Evolutionary conservation across 2,797 vertebrate genomes (phyloP), one percentile per base, ranked within the genome.

Genomic region (Phrynocephalus vlangalii): DNA sequence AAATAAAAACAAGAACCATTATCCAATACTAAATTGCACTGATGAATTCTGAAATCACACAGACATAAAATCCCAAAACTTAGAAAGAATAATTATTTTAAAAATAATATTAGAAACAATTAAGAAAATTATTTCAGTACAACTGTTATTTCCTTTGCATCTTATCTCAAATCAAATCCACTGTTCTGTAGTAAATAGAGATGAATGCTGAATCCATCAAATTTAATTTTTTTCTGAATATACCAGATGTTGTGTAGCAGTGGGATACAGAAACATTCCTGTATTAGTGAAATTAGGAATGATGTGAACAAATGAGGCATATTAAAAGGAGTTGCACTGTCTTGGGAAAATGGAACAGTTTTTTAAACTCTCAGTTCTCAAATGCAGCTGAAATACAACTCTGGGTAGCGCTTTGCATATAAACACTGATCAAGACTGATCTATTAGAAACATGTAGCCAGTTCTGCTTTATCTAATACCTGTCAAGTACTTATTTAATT

Each of bases 1-100:
- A 79, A 56, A 11, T 26, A 70, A 16, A 22, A 89, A 77, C 11
- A 92, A 92, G 86, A 93, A 67, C 82, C 79, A 77, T 38, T 67
- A 89, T 22, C 5, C 38, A 84, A 9, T 8, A 66, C 30, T 24
- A 80, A 91, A 91, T 88, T 72, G 79, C 86, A 67, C 44, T 66
- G 79, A 81, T 86, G 56, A 33, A 72, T 91, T 91, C 28, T 67
- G 86, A 56, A 91, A 86, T 6, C 11, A 86, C n/a, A 79, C 4
- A 28, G 48, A 67, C 18, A 67, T n/a, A 33, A 67, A 79, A 71
- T 52, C 48, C 24, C 22, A 56, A 86, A 86, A 15, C 52, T 73
- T 72, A 72, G 66, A 73, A 38, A 28, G 28, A 73, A 60, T 66
- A 48, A 63, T 60, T 16, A 86, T 66, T 44, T 44, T 63, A n/a